A percentile compares a stretch with the other conserved stretches of the same genome.
Evolutionary conservation across 2,888 invertebrate species (phyloP).

Genomic region (Dryadula phaetusa): DNA sequence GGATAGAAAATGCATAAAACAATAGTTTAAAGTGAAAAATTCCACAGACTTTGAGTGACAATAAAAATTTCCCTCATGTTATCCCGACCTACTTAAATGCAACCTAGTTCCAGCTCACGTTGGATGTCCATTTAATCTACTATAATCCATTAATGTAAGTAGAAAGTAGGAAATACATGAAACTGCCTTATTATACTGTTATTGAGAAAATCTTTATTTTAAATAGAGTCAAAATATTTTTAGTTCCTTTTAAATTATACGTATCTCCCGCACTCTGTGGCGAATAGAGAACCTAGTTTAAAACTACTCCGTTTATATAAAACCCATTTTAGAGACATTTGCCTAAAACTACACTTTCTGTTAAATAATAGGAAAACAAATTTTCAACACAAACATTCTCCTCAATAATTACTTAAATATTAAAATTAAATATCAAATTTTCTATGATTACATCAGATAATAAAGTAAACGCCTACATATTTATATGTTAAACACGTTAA

Average conservation of each 20-base stretch:
- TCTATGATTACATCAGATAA: neutral
- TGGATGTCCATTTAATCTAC: conserved; percentile 28
- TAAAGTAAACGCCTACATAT: neutral
- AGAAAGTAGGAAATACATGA: conserved; percentile 12
- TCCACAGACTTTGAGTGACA: conserved; percentile 21
- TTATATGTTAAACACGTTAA: neutral
- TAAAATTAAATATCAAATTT: neutral
- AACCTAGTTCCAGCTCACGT: conserved; percentile 32
- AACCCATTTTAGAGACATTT: neutral
- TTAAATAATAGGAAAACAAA: neutral
- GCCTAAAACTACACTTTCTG: neutral
- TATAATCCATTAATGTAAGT: conserved; percentile 29
- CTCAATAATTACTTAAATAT: neutral
- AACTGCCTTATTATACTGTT: neutral
- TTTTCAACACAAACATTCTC: neutral
- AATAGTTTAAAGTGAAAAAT: conserved; percentile 21
- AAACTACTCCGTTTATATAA: neutral
- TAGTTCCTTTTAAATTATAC: neutral
- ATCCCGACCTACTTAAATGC: conserved; percentile 35
- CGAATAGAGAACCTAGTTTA: neutral
- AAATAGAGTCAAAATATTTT: neutral
- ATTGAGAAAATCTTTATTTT: too few relatives aligned
- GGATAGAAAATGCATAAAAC: neutral
- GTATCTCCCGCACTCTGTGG: neutral
- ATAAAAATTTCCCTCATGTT: conserved; percentile 21